Evolutionary conservation across 2,888 invertebrate genomes (phyloP), one percentile per base, ranked within the genome.

Genomic region (Charanyca ferruginea): DNA sequence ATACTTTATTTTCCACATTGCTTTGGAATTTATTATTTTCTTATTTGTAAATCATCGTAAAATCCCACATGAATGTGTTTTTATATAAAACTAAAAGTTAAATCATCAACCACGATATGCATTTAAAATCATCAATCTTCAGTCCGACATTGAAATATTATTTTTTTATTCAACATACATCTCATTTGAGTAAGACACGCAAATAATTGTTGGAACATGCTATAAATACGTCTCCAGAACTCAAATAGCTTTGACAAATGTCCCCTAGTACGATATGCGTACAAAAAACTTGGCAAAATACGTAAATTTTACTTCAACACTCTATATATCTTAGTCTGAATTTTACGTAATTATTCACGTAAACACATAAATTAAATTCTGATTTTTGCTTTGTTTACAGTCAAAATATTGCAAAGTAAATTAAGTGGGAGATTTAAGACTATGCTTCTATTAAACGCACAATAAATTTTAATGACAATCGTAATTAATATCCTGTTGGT

Each of bases 261-360:
- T 63, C 41, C 48, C 32, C 28, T 11, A 45, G 47, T 48, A 60
- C 35, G 64, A 47, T 71, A 61, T 53, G 13, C 58, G 51, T 20
- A 25, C 45, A 72, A 68, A 81, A 71, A 63, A 25, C 67, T 80
- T 77, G 81, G 79, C 66, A 70, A 38, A 60, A 68, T 59, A 53
- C 54, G 28, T 49, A 44, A 23, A 51, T 11, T 62, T 66, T 59
- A 68, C 38, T 63, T 73, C 54, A 59, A 22, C 51, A 25, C 51
- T 18, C 42, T 6, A 62, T 62, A 23, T 18, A 72, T 65, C 53
- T 49, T 11, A 44, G 60, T 63, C 61, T n/a, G 11, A 13, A 51
- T 8, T 41, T 42, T 61, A 70, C 58, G 55, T 74, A 70, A 70
- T 61, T 66, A 35, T 69, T 60, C 45, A 51, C 41, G 47, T 18